Evolutionary conservation across 2,113 vertebrate species (phyloP), one percentile per base, ranked within the genome.

Genomic region (Butorides virescens): DNA sequence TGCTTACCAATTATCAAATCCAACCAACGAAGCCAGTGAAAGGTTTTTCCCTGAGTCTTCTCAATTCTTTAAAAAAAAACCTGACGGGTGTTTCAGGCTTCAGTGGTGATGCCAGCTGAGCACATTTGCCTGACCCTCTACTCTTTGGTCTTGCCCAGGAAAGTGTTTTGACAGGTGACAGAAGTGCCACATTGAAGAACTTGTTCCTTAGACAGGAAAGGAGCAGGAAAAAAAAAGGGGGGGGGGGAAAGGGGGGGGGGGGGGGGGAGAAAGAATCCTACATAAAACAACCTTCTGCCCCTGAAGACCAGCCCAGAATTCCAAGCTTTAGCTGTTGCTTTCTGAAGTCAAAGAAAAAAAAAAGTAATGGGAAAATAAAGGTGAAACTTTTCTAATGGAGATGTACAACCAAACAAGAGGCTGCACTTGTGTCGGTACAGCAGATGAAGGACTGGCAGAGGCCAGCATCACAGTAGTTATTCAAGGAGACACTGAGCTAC

Each of bases 181-280:
- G 20, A 96, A 73, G 34, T 26, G 9, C 27, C 61, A 95, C 62
- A 70, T 71, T 79, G 58, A 95, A 96, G 46, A 71, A 13, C 30
- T 90, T 90, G 58, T 34, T 91, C 29, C 92, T 87, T 66, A 68
- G 36, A 92, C 39, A 85, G 73, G 30, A 95, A 91, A 92, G 49
- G 4, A 63, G 5, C 13, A 52, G 11, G 5, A 20, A 4, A 13
- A 62, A 79, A 29, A 29, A 42, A 42, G 6, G 3, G 19, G 10
- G 10, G 14, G 19, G 10, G 46, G 46, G 9, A 3, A 42, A 42
- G 6, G 3, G 19, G 10, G 10, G 14, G 6, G 3, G 19, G 10
- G 10, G 14, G 19, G 10, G 46, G 46, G 9, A 3, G 2, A 47
- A 34, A 27, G 3, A 46, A 27, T 42, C 39, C 39, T 83, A 80